Evolutionary conservation across 2,888 invertebrate genomes (phyloP), one percentile per base, ranked within the genome.

Genomic region (Schizaphis graminum): DNA sequence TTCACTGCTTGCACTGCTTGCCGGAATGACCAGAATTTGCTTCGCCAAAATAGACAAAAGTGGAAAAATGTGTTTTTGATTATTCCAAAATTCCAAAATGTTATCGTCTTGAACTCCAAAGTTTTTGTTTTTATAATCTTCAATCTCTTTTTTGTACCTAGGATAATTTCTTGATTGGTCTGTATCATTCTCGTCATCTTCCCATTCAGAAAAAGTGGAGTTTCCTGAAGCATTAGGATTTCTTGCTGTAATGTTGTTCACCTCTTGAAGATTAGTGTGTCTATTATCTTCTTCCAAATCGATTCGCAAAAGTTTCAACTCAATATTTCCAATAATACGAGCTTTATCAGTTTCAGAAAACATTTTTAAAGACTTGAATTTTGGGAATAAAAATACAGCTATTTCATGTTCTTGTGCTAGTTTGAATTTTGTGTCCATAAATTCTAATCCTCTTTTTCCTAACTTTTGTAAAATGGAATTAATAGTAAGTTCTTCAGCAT

Each of bases 401-500:
- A 86, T 47, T 86, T 86, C 47, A 86, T 86, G 47, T 47, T 86
- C 47, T 47, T 86, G 11, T 3, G 44, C 11, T 28, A 86, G 11
- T 86, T 86, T 24, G 26, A 86, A 86, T 47, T 86, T 47, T 47
- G 26, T 47, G 8, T 47, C 28, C 86, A 86, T 86, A 44, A 86
- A 86, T 86, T 86, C 26, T n/a, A 86, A 86, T 86, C 47, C 86
- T 28, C 28, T 2, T 86, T 86, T 86, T 86, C 86, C 86, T 28
- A 86, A 47, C 44, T 86, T 86, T 86, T 86, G 86, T 47, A 86
- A 26, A 47, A 86, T 44, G 5, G 28, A 86, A 86, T 28, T 86
- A 86, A 11, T 47, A 84, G 47, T 47, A 47, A 86, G 86, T 86
- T 86, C 86, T 86, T 47, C 86, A 86, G 2, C 28, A 86, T 47